Evolutionary conservation across 2,888 invertebrate species (phyloP).

Genomic region (Drosophila yooni): DNA sequence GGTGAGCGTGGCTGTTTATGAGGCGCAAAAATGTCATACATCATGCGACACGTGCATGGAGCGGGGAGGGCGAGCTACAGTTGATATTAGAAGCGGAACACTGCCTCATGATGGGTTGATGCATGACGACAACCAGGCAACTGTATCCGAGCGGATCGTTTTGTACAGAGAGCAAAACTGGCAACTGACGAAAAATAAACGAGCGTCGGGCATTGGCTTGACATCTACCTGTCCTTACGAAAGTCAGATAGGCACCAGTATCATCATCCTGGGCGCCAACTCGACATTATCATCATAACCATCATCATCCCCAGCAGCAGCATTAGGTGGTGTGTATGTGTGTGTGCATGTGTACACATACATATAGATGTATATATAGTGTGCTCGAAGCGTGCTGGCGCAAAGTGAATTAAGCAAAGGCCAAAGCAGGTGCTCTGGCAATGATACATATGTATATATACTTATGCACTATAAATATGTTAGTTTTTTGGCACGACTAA

Average conservation of each 20-base stretch:
- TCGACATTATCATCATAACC: constrained; percentile 28
- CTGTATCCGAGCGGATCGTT: constrained; percentile 39
- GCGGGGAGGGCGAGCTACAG: not conserved
- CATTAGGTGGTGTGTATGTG: not conserved
- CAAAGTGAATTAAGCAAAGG: constrained; percentile 57
- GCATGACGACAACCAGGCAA: constrained; percentile 33
- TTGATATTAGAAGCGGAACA: constrained; percentile 10
- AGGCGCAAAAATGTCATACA: constrained; percentile 79
- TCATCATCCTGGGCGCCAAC: constrained; percentile 47
- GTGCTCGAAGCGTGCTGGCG: constrained; percentile 16
- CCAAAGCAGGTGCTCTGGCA: constrained; percentile 42
- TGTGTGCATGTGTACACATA: not conserved
- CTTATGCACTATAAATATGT: not conserved
- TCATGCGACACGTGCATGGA: constrained; percentile 63
- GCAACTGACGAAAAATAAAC: constrained; percentile 49
- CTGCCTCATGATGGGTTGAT: constrained; percentile 26
- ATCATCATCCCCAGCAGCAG: constrained; percentile 7
- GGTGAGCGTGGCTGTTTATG: constrained; percentile 68
- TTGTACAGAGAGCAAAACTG: constrained; percentile 53
- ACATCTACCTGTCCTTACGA: constrained; percentile 16
- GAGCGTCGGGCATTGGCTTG: constrained; percentile 22
- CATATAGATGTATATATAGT: not conserved
- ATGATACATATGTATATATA: constrained; percentile 24
- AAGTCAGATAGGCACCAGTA: constrained; percentile 31
- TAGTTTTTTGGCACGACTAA: constrained; percentile 1